A percentile compares a stretch with the other conserved stretches of the same genome.
Evolutionary conservation across 2,113 vertebrate genomes (phyloP).

Genomic region (Mystacornis crossleyi): DNA sequence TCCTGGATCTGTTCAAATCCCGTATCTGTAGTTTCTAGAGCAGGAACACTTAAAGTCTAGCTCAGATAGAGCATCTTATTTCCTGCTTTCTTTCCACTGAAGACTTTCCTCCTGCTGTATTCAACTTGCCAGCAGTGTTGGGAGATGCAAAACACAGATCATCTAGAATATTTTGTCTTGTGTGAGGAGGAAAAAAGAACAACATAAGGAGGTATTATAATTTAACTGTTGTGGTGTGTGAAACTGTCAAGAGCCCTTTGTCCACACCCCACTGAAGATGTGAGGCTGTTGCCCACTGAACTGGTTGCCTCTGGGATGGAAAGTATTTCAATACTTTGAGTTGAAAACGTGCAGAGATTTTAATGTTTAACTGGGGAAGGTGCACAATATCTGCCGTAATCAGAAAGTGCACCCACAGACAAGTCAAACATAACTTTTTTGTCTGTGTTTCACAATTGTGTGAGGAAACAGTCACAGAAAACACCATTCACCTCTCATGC

Average conservation of each 20-base stretch:
- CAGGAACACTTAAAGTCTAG: background rate
- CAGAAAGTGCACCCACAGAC: background rate
- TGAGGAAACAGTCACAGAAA: accelerated
- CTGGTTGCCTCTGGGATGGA: background rate
- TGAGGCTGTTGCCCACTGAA: background rate
- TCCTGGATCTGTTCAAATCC: background rate
- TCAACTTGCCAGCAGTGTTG: background rate
- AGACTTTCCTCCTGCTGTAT: background rate
- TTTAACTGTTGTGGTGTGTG: background rate
- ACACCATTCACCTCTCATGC: background rate
- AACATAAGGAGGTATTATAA: background rate
- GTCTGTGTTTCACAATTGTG: background rate
- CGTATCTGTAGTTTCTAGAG: background rate
- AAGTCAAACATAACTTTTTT: background rate
- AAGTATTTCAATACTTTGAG: background rate
- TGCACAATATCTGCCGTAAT: background rate
- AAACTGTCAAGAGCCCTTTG: background rate
- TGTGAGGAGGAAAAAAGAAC: background rate
- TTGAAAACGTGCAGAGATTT: background rate
- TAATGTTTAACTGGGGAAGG: background rate
- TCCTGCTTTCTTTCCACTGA: background rate
- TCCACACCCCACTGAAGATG: background rate
- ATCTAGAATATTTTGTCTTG: background rate
- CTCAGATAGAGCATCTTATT: background rate
- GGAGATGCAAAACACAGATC: background rate